A percentile compares a stretch with the other conserved stretches of the same genome.
phyloP scores from a whole-genome alignment of 2,888 invertebrate genomes.

The Anthophora plumipes region DNA sequence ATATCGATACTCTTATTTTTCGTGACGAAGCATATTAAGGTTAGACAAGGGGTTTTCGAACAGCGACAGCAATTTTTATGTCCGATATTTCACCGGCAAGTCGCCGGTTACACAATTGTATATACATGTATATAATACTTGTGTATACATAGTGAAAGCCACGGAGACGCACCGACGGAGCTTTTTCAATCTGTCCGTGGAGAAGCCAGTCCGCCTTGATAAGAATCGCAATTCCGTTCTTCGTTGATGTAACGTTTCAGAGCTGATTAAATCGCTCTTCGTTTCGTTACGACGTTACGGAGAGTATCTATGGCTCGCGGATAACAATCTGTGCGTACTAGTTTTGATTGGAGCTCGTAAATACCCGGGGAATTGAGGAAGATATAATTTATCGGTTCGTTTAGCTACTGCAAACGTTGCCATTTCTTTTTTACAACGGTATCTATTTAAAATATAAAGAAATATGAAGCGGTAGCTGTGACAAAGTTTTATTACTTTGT shows the following conservation, averaged over 20 bases:
- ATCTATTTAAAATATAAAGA: too few relatives aligned
- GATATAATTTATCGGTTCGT: conserved; percentile 30
- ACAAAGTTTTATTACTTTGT: too few relatives aligned
- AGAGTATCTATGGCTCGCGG: conserved; percentile 43
- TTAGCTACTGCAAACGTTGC: neutral
- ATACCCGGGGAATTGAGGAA: conserved; percentile 14
- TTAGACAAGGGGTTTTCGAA: conserved; percentile 15
- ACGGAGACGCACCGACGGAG: conserved; percentile 28
- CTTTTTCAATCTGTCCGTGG: conserved; percentile 69
- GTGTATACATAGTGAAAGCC: conserved; percentile 22
- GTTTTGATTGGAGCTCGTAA: conserved; percentile 44
- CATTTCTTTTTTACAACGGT: neutral
- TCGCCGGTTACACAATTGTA: conserved; percentile 8
- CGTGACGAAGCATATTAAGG: neutral
- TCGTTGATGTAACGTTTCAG: conserved; percentile 66
- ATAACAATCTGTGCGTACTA: conserved; percentile 58
- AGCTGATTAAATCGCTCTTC: conserved; percentile 69
- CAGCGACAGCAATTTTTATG: conserved; percentile 47
- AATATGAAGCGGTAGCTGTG: too few relatives aligned
- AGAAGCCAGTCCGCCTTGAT: conserved; percentile 59
- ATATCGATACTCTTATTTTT: neutral
- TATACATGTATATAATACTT: too few relatives aligned
- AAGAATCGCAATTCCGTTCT: conserved; percentile 72
- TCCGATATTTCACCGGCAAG: conserved; percentile 37
- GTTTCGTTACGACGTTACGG: conserved; percentile 52